These are phyloP conservation scores for Noctua janthe DNA, from an alignment of 2,888 invertebrate species.

Conservation along the genomic window DNA sequence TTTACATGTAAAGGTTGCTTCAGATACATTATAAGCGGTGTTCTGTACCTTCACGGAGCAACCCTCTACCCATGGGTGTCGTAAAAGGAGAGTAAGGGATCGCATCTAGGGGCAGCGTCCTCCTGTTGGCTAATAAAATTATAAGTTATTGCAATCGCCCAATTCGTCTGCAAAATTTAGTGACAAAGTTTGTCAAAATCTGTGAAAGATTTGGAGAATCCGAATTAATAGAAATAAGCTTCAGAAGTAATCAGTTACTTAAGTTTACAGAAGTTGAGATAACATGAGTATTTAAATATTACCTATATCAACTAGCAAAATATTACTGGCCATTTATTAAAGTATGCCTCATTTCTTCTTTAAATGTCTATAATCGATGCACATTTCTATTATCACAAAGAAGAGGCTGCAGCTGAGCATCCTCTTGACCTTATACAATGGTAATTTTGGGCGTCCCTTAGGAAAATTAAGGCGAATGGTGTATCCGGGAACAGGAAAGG, in stretches of 20 bases:
- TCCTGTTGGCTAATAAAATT: conserved; percentile 23
- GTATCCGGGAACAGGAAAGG: background rate
- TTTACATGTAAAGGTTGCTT: conserved; percentile 32
- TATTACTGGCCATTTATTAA: background rate
- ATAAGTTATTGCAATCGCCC: conserved; percentile 20
- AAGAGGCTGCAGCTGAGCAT: background rate
- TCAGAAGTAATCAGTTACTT: background rate
- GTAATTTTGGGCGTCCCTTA: background rate
- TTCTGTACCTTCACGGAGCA: background rate
- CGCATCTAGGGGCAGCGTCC: background rate
- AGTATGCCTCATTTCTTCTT: background rate
- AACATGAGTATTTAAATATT: background rate
- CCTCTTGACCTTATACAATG: background rate
- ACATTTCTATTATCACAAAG: background rate
- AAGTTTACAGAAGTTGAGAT: background rate
- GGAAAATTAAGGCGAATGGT: background rate
- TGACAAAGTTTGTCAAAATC: background rate
- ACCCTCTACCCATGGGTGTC: conserved; percentile 49
- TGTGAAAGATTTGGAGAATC: background rate
- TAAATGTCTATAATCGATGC: background rate
- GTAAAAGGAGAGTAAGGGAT: conserved; percentile 36
- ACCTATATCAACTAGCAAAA: too few species aligned
- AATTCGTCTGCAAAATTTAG: background rate
- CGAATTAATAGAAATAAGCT: background rate
- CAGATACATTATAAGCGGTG: conserved; percentile 25